These are phyloP conservation scores for Micromys minutus DNA, from an alignment of 2,113 vertebrate species.

Conservation along the genomic window DNA sequence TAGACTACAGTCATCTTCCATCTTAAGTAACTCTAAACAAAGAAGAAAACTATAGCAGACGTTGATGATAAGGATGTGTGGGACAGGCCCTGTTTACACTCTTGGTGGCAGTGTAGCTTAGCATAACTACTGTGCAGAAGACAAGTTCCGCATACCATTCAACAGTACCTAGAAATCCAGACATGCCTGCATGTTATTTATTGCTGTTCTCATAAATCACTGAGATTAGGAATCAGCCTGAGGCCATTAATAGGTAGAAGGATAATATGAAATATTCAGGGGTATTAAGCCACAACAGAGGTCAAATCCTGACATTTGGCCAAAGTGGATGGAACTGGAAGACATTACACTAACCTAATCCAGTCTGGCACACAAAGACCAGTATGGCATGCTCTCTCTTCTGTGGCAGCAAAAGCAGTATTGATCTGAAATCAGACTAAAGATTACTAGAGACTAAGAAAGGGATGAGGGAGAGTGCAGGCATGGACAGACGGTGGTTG, in stretches of 20 bases:
- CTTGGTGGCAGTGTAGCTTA: neutral
- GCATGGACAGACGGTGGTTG: neutral
- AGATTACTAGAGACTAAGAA: neutral
- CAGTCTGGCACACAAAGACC: neutral
- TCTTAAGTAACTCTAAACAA: neutral
- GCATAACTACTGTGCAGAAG: neutral
- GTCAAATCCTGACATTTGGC: neutral
- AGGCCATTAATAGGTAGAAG: neutral
- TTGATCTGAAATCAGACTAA: neutral
- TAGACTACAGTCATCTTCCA: neutral
- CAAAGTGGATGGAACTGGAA: neutral
- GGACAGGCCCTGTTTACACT: neutral
- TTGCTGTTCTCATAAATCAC: neutral
- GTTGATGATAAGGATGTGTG: neutral
- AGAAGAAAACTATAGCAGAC: neutral
- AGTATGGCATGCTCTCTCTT: neutral
- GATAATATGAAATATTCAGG: neutral
- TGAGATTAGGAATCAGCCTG: neutral
- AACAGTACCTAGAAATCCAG: neutral
- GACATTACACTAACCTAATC: neutral
- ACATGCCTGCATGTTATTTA: neutral
- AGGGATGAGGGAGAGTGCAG: neutral
- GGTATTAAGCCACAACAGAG: neutral
- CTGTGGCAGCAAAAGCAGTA: no score
- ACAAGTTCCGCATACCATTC: neutral